A percentile compares a stretch with the other conserved stretches of the same genome.
These are phyloP conservation scores for Idaea dimidiata DNA, from an alignment of 2,888 invertebrate genomes.

Conservation along the genomic window DNA sequence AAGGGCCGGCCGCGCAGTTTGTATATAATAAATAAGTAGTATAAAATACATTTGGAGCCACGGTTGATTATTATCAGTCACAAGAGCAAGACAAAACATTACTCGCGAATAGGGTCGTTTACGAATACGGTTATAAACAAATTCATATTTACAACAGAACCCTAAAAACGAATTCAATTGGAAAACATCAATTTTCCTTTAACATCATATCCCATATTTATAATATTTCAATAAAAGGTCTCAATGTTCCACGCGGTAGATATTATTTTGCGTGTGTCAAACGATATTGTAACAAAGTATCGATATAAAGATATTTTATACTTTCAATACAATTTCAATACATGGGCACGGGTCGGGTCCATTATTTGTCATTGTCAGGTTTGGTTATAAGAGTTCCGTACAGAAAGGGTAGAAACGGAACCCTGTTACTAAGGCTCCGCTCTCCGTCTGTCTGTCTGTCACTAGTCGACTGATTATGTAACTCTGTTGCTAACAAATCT, in stretches of 20 bases:
- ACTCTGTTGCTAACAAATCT: no score
- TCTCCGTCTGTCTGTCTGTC: no score
- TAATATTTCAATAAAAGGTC: background rate
- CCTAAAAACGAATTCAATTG: background rate
- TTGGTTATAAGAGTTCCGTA: background rate
- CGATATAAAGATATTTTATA: background rate
- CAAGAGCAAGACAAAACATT: no score
- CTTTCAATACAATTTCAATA: background rate
- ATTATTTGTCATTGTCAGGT: background rate
- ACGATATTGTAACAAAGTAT: background rate
- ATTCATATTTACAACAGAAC: background rate
- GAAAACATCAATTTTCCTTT: background rate
- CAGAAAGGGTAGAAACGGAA: no score
- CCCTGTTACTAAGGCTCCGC: no score
- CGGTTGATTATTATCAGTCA: no score
- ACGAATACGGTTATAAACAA: background rate
- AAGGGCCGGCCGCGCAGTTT: no score
- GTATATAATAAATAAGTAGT: no score
- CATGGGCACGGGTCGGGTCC: background rate
- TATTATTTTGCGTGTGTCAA: background rate
- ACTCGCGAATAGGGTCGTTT: background rate
- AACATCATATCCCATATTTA: conserved; percentile 1
- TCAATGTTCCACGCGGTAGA: background rate
- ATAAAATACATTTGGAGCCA: no score
- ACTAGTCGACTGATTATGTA: no score